These are phyloP conservation scores for Vireo griseus DNA, from an alignment of 2,797 vertebrate genomes.

Conservation along the genomic window DNA sequence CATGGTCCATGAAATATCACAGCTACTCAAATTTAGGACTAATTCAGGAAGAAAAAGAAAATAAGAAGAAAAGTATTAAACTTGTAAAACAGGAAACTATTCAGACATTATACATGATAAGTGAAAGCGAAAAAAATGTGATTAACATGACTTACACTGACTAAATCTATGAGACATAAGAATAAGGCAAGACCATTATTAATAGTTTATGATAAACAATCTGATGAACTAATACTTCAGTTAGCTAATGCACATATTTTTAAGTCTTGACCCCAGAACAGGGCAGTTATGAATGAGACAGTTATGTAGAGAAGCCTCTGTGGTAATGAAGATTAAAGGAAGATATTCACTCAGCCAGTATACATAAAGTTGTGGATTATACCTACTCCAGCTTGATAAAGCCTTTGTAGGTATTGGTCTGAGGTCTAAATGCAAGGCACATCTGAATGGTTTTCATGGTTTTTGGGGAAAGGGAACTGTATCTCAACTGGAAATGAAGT, in stretches of 20 bases:
- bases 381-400: not conserved
- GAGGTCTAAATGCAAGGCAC: not conserved
- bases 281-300: not conserved
- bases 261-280: not conserved
- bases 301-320: not conserved
- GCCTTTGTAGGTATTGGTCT: not conserved
- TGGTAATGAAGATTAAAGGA: not conserved
- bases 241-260: not conserved
- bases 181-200: not conserved
- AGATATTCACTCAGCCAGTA: not conserved
- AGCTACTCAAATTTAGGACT: not conserved
- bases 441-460: not conserved
- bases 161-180: not conserved
- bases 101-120: not conserved
- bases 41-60: not conserved
- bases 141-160: not conserved
- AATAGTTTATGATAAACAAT: not conserved
- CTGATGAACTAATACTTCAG: not conserved
- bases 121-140: fast-evolving
- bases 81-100: not conserved
- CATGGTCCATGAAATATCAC: not conserved
- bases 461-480: not conserved
- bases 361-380: not conserved
- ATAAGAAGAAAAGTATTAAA: not conserved
- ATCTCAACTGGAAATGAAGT: not conserved